Evolutionary conservation across 2,797 vertebrate species (phyloP), one percentile per base, ranked within the genome.

Genomic region (Ptychadena robeensis): DNA sequence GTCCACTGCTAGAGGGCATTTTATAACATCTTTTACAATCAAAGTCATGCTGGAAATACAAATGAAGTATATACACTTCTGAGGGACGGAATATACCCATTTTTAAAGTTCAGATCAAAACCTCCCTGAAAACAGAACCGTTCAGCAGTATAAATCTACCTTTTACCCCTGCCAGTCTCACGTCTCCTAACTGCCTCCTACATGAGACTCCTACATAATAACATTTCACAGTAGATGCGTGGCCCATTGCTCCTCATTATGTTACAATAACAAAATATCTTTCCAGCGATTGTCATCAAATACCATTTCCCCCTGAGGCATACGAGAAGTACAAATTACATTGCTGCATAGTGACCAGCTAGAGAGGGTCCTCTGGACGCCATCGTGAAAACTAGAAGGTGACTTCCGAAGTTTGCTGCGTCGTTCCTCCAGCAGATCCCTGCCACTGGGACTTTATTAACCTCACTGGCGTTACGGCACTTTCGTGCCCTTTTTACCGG

Each of bases 151-250:
- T 44, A 22, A 61, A 61, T 61, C 27, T 61, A 61, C 59, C 11
- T 11, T 27, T 27, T n/a, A n/a, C 59, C 59, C 59, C 59, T 61
- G 59, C 11, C 59, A n/a, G 30, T 76, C 30, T 5, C 37, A 14
- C n/a, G 2, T 27, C n/a, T n/a, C n/a, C n/a, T n/a, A n/a, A n/a
- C n/a, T n/a, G n/a, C n/a, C n/a, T n/a, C n/a, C n/a, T n/a, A n/a
- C n/a, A n/a, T 48, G 73, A 40, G 27, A 65, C n/a, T 66, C 61
- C 66, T 67, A 68, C 25, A 68, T 53, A 40, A 78, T 34, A 68
- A 40, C 18, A 35, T 77, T 37, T 37, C 75, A 59, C 48, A 37
- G 30, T n/a, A 27, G n/a, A 69, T 35, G 8, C 67, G 22, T 69
- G 63, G 11, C 10, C 74, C n/a, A 18, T 18, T 6, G 37, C 30